Evolutionary conservation across 2,113 vertebrate genomes (phyloP).

Genomic region (Vanacampus margaritifer): DNA sequence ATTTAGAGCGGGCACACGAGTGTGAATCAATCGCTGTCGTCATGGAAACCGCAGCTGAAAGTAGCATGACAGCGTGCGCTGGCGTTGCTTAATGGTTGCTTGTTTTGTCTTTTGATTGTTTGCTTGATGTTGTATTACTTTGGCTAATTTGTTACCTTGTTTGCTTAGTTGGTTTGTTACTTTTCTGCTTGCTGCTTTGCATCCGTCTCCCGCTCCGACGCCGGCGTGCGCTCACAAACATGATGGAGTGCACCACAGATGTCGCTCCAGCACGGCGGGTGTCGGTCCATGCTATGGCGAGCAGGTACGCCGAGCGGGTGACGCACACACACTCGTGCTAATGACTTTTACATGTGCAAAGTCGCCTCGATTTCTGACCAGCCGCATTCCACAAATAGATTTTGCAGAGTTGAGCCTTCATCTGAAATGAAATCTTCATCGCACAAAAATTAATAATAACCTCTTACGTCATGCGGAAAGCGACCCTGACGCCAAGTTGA

Average conservation of each 20-base stretch:
- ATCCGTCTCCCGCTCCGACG: conserved; percentile 28
- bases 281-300: conserved; percentile 16
- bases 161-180: background rate
- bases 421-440: conserved; percentile 6
- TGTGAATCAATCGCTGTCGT: conserved; percentile 55
- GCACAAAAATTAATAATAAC: background rate
- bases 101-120: background rate
- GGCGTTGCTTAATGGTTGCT: background rate
- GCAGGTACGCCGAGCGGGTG: conserved; percentile 5
- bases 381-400: conserved; percentile 66
- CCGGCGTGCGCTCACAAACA: conserved; percentile 44
- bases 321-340: conserved; percentile 32
- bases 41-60: background rate
- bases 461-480: background rate
- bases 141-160: background rate
- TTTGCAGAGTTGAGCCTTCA: conserved; percentile 38
- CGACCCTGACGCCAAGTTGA: background rate
- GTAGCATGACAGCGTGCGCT: background rate
- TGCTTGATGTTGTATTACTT: background rate
- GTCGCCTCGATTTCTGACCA: conserved; percentile 47
- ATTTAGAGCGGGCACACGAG: conserved; percentile 62
- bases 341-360: conserved; percentile 70
- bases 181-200: background rate
- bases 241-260: conserved; percentile 40
- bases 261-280: background rate